phyloP scores from a whole-genome alignment of 2,888 invertebrate species.

The Protonemura montana region DNA sequence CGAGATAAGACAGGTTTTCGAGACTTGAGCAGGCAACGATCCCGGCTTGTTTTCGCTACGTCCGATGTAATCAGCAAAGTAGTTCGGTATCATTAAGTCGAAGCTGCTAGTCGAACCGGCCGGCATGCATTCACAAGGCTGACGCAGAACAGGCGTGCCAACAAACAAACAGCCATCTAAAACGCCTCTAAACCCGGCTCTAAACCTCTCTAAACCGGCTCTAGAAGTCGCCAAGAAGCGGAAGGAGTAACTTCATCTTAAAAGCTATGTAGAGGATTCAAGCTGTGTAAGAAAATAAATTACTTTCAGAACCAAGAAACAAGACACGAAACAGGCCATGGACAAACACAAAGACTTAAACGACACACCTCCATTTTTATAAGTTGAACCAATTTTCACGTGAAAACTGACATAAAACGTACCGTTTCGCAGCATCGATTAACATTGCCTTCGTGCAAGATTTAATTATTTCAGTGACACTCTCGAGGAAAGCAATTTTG shows the following conservation, averaged over 20 bases:
- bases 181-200: neutral
- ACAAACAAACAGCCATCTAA: neutral
- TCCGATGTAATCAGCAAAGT: neutral
- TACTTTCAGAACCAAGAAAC: neutral
- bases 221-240: neutral
- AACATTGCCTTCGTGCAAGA: neutral
- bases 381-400: too few species aligned
- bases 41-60: neutral
- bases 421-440: neutral
- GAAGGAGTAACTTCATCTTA: neutral
- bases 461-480: neutral
- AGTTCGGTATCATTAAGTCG: constrained; percentile 5
- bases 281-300: neutral
- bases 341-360: too few species aligned
- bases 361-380: too few species aligned
- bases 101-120: neutral
- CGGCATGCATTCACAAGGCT: neutral
- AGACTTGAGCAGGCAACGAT: neutral
- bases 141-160: neutral
- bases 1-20: neutral
- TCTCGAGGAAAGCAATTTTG: neutral
- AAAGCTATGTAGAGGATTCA: neutral
- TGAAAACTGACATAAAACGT: too few species aligned
- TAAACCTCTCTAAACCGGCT: neutral
- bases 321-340: too few species aligned